phyloP scores from a whole-genome alignment of 2,888 invertebrate species.

The Parnassius mnemosyne region DNA sequence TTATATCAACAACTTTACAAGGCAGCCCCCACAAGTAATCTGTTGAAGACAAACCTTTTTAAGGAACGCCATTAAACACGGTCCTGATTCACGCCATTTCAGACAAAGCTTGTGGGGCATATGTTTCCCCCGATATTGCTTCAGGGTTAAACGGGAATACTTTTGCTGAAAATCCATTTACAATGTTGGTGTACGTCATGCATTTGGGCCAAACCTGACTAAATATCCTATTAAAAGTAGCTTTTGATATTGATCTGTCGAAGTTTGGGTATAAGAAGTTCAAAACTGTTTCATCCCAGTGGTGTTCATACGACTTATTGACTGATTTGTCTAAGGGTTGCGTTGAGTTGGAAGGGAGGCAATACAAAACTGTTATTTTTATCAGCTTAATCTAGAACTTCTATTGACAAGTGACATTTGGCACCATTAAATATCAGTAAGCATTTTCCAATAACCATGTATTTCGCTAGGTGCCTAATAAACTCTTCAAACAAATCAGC shows the following conservation, averaged over 20 bases:
- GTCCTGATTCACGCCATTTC: background rate
- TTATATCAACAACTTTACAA: no score
- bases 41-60: no score
- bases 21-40: no score
- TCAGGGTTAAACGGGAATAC: background rate
- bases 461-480: conserved; percentile 30
- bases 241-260: background rate
- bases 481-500: conserved; percentile 30
- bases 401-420: conserved; percentile 27
- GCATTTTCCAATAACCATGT: conserved; percentile 31
- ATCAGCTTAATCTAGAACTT: conserved; percentile 31
- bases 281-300: no score
- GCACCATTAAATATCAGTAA: conserved; percentile 36
- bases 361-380: conserved; percentile 26
- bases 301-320: no score
- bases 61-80: no score
- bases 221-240: background rate
- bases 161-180: background rate
- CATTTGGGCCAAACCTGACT: background rate
- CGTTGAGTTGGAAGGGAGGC: conserved; percentile 27
- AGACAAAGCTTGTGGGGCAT: background rate
- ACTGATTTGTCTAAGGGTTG: no score
- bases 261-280: conserved; percentile 10
- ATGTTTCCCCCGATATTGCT: background rate
- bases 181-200: background rate